Base-by-base conservation (phyloP, 2,888 invertebrate genomes). In the Heteromurus nitidus region DNA sequence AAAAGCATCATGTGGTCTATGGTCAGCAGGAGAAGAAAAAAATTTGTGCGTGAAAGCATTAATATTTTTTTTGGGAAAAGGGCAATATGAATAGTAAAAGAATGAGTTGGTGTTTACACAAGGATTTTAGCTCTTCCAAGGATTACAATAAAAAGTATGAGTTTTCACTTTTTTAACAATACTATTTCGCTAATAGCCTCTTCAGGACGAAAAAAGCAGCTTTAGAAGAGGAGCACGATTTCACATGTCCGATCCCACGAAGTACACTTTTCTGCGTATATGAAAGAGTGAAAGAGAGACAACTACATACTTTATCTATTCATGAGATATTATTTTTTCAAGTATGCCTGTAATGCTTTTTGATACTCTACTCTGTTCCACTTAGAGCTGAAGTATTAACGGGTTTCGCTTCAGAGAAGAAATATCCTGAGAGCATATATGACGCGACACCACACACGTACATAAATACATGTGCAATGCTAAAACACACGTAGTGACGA, bases 1-100 rank as follows among this genome's bases (percentile, higher is more conserved):
- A n/a, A n/a, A 47, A 47, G 47, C 47, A 47, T 47, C 47, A 47
- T 5, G 7, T 47, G 47, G 47, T 47, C 47, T n/a, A n/a, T 47
- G 11, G 7, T 13, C 3, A 47, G 47, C 7, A 5, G n/a, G 47
- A 3, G 3, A 16, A 11, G n/a, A 47, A n/a, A n/a, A n/a, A n/a
- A n/a, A n/a, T n/a, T n/a, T n/a, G n/a, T n/a, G n/a, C n/a, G n/a
- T n/a, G n/a, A n/a, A n/a, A n/a, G n/a, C n/a, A n/a, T n/a, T n/a
- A n/a, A n/a, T n/a, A n/a, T n/a, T n/a, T n/a, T n/a, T n/a, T n/a
- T n/a, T n/a, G n/a, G n/a, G n/a, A n/a, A n/a, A n/a, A n/a, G n/a
- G n/a, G n/a, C n/a, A n/a, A n/a, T n/a, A n/a, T n/a, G n/a, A n/a
- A n/a, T n/a, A n/a, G n/a, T n/a, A n/a, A n/a, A n/a, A n/a, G n/a